A percentile compares a stretch with the other conserved stretches of the same genome.
These are phyloP conservation scores for Drosophila funebris DNA, from an alignment of 1,140 invertebrate genomes.

Conservation along the genomic window DNA sequence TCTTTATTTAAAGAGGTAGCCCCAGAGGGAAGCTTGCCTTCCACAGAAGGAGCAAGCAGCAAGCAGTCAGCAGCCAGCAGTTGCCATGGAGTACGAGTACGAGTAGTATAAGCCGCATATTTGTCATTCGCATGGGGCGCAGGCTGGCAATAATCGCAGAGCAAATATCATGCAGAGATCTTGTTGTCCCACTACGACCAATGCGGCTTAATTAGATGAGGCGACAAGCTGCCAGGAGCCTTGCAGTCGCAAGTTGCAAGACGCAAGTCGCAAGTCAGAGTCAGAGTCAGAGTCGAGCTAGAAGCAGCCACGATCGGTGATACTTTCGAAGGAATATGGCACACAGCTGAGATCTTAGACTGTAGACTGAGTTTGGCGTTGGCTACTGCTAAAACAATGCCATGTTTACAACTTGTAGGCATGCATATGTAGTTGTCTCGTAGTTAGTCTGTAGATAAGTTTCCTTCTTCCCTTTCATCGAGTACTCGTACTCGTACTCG, in stretches of 20 bases:
- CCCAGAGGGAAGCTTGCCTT: slow-evolving; percentile 35
- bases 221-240: slow-evolving; percentile 59
- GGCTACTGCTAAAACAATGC: slow-evolving; percentile 57
- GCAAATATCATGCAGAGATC: slow-evolving; percentile 78
- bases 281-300: neutral
- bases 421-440: slow-evolving; percentile 45
- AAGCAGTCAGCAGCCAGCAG: neutral
- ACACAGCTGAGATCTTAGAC: slow-evolving; percentile 50
- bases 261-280: neutral
- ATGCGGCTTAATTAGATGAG: slow-evolving; percentile 82
- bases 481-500: neutral
- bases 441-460: slow-evolving; percentile 11
- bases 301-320: slow-evolving; percentile 44
- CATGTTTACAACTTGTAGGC: slow-evolving; percentile 81
- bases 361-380: neutral
- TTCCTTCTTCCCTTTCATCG: slow-evolving; percentile 36
- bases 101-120: slow-evolving; percentile 57
- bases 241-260: neutral
- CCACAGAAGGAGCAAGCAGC: slow-evolving; percentile 56
- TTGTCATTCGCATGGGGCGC: slow-evolving; percentile 74
- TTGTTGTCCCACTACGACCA: slow-evolving; percentile 64
- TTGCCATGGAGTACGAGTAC: neutral
- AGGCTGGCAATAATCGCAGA: slow-evolving; percentile 58
- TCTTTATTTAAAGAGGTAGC: slow-evolving; percentile 73
- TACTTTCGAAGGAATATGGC: slow-evolving; percentile 40